Base-by-base conservation (phyloP, 2,113 vertebrate genomes). In the Lipophrys pholis region DNA sequence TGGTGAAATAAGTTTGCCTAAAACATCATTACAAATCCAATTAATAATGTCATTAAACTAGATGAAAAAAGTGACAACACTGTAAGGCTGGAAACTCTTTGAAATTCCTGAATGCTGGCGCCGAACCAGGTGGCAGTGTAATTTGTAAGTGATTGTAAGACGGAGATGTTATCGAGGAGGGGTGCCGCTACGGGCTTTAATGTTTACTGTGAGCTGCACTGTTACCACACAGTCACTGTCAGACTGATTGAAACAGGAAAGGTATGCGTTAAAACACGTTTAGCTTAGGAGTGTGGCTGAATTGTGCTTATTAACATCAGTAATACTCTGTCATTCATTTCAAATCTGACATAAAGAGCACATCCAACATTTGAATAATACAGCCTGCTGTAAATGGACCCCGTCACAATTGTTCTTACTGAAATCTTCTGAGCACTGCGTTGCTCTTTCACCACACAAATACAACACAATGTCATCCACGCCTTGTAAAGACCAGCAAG, bases 11-110 rank as follows among this genome's bases (percentile, higher is more conserved):
- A 85, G 85, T 90, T 89, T 82, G 76, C 64, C 84, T 87, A 78
- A 90, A 92, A 90, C 81, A 79, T 90, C 57, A 90, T 91, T 88
- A 87, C 80, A 90, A 91, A 93, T 92, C 78, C 80, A 90, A 89
- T 91, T 91, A 91, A 89, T 83, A 73, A 71, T 79, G 74, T 76
- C 76, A 88, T 90, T 89, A 87, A 76, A 89, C 50, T 21, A 82
- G 86, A 89, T 87, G 59, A 72, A 78, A 75, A 72, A 69, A 80
- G 61, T 73, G 86, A 90, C 86, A 91, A 87, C 74, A 86, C 63
- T 69, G 61, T 83, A 53, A 42, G 64, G 71, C 60, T 63, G 61
- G 58, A 84, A 90, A 80, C 59, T 52, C 14, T 73, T 56, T 68
- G 45, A 84, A 73, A 87, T 86, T 49, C 83, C 68, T 62, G 53